Evolutionary conservation across 2,888 invertebrate species (phyloP).

Genomic region (Actias luna): DNA sequence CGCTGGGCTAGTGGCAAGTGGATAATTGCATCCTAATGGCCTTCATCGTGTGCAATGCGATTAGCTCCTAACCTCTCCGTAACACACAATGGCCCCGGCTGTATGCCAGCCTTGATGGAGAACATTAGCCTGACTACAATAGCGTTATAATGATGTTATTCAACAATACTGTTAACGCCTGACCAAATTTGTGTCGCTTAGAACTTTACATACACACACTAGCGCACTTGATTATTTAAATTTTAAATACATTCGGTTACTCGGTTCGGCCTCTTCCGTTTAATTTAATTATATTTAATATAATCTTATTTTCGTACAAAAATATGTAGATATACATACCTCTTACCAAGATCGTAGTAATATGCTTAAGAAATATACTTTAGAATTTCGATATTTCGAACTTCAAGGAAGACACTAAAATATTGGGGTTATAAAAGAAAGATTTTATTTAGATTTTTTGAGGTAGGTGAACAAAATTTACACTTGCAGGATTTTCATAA

Average conservation of each 20-base stretch:
- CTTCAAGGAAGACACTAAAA: too few relatives aligned
- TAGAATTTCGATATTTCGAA: too few relatives aligned
- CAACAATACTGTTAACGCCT: slow-evolving; percentile 16
- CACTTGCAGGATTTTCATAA: too few relatives aligned
- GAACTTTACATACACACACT: not conserved
- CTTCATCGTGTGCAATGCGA: slow-evolving; percentile 36
- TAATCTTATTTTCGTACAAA: not conserved
- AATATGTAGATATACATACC: not conserved
- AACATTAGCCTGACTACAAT: slow-evolving; percentile 22
- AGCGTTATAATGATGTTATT: slow-evolving; percentile 27
- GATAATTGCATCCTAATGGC: slow-evolving; percentile 40
- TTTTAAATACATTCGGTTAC: not conserved
- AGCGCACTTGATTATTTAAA: not conserved
- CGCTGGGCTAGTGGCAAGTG: slow-evolving; percentile 33
- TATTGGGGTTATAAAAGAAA: too few relatives aligned
- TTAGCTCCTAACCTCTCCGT: slow-evolving; percentile 40
- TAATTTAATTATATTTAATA: too few relatives aligned
- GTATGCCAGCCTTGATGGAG: slow-evolving; percentile 23
- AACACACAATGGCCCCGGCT: slow-evolving; percentile 32
- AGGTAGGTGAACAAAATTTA: too few relatives aligned
- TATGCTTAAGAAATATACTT: too few relatives aligned
- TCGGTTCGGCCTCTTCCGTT: too few relatives aligned
- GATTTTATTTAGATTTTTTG: too few relatives aligned
- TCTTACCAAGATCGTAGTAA: not conserved
- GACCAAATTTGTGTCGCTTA: slow-evolving; percentile 9